Base-by-base conservation (phyloP, 1,140 invertebrate species). In the Bombus impatiens region DNA sequence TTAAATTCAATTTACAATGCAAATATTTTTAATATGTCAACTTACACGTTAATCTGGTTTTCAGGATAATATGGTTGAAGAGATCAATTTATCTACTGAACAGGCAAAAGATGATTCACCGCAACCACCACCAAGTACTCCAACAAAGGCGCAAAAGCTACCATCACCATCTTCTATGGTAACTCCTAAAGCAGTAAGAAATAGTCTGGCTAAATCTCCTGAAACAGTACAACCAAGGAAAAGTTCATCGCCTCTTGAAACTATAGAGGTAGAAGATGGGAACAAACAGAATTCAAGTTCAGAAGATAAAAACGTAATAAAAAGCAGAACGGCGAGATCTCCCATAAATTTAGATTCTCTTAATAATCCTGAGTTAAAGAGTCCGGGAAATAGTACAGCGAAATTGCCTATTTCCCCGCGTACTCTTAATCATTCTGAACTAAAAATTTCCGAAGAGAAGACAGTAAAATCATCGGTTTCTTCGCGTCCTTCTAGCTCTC, bases 131-230 rank as follows among this genome's bases (percentile, higher is more conserved):
- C 91, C 93, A 37, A 89, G 91, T 1, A 94, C 93, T 15, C 92
- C 92, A 15, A 93, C 87, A 22, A 88, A 85, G 79, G 22, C 25
- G 13, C 87, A 81, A 37, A 85, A 53, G 28, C 59, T 83, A 32
- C 70, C 87, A 15, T 87, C 89, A 42, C 82, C 88, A 4, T 62
- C 78, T 9, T 77, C 88, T 0, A 72, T 89, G 9, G 78, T 94
- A 32, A 94, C 93, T 22, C 92, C 94, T 32, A 86, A 89, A 90
- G 92, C 93, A 8, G 78, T 94, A 35, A 89, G 89, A 32, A 91
- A 90, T 40, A 91, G 93, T 82, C 81, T 95, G 71, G 92, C 92
- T 1, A 93, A 89, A 89, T 91, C 94, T 32, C 93, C 94, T 40
- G 92, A 94, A 25, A 78, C 82, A n/a, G 86, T 78, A 40, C 90